These are phyloP conservation scores for Zele albiditarsus DNA, from an alignment of 2,888 invertebrate species.

Conservation along the genomic window DNA sequence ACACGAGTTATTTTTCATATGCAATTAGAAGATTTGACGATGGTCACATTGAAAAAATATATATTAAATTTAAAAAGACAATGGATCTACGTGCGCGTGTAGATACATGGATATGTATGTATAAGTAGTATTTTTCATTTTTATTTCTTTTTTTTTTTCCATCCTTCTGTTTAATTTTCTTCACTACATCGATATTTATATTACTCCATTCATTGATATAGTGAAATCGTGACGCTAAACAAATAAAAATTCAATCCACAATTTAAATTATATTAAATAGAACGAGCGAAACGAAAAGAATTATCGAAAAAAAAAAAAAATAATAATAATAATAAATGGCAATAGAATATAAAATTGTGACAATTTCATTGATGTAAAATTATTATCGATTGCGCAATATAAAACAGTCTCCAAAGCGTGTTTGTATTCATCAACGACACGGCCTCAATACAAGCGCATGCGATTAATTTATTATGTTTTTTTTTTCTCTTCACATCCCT, in stretches of 20 bases:
- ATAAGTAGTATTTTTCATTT: conserved; percentile 28
- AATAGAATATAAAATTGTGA: conserved; percentile 4
- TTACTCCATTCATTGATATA: background rate
- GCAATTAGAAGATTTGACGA: conserved; percentile 46
- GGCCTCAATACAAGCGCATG: background rate
- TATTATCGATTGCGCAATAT: background rate
- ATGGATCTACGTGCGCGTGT: conserved; percentile 54
- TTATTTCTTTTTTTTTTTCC: conserved; percentile 12
- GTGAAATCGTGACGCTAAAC: conserved; percentile 3
- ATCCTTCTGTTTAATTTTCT: conserved; percentile 21
- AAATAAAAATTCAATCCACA: too few species aligned
- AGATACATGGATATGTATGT: conserved; percentile 63
- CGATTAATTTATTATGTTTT: background rate
- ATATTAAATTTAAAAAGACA: conserved; percentile 62
- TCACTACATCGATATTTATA: conserved; percentile 27
- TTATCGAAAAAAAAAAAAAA: background rate
- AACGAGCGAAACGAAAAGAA: background rate
- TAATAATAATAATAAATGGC: background rate
- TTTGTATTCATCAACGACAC: background rate
- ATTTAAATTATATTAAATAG: too few species aligned
- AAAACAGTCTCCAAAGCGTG: conserved; percentile 14
- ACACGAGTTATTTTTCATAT: conserved; percentile 19
- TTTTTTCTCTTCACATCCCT: background rate
- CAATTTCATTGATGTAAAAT: conserved; percentile 1
- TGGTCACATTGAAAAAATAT: conserved; percentile 69